A percentile compares a stretch with the other conserved stretches of the same genome.
Conservation (phyloP, 2,888 invertebrate species). For the Limnephilus auricula region DNA sequence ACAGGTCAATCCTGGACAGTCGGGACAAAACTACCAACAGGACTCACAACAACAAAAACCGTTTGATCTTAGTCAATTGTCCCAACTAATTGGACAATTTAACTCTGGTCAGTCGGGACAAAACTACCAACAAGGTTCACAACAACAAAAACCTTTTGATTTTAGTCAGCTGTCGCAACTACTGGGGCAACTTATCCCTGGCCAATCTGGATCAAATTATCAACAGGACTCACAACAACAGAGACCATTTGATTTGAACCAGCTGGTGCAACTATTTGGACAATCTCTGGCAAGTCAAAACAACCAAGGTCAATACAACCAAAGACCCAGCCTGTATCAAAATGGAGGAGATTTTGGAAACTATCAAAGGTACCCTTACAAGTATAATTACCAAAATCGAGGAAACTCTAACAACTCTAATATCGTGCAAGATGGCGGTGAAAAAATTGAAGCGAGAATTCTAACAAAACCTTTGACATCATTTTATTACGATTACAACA, state of each 20-base stretch:
- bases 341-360: slow-evolving; percentile 68
- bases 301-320: slow-evolving; percentile 3
- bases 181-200: slow-evolving; percentile 6
- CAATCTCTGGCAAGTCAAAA: slow-evolving; percentile 10
- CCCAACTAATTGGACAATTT: slow-evolving; percentile 42
- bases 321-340: slow-evolving; percentile 22
- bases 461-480: slow-evolving; percentile 52
- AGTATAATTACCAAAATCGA: slow-evolving; percentile 47
- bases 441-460: slow-evolving; percentile 63
- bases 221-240: slow-evolving; percentile 43
- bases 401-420: slow-evolving; percentile 47
- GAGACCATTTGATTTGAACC: slow-evolving; percentile 44
- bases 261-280: slow-evolving; percentile 48
- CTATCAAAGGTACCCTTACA: slow-evolving; percentile 53
- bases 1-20: slow-evolving; percentile 23
- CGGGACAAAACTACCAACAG: not conserved
- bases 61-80: slow-evolving; percentile 49
- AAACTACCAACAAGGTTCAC: not conserved
- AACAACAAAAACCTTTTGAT: slow-evolving; percentile 51
- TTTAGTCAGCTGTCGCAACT: slow-evolving; percentile 51
- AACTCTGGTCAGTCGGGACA: slow-evolving; percentile 23
- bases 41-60: slow-evolving; percentile 42
- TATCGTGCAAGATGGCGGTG: not conserved
- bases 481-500: slow-evolving; percentile 67
- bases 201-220: slow-evolving; percentile 10